Evolutionary conservation across 2,113 vertebrate species (phyloP).

Genomic region (Ictalurus punctatus): DNA sequence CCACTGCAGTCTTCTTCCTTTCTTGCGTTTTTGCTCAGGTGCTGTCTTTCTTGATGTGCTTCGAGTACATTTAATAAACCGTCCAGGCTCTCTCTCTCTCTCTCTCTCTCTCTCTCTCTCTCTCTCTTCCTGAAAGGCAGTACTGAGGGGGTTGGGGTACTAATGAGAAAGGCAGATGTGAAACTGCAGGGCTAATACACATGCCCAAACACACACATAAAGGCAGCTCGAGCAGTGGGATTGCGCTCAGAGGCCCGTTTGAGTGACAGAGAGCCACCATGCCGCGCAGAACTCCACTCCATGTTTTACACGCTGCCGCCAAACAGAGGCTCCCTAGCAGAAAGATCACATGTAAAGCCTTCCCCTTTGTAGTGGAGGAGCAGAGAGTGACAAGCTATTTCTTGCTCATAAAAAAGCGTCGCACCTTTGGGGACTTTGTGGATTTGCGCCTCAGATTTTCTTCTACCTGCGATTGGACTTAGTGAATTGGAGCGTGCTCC

Average conservation of each 20-base stretch:
- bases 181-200: constrained; percentile 8
- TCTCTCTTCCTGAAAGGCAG: neutral
- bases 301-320: constrained; percentile 76
- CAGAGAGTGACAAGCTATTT: constrained; percentile 83
- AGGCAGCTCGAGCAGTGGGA: constrained; percentile 34
- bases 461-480: constrained; percentile 67
- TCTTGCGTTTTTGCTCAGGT: constrained; percentile 40
- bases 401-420: constrained; percentile 73
- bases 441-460: constrained; percentile 63
- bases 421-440: constrained; percentile 65
- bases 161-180: constrained; percentile 33
- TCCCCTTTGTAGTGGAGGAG: constrained; percentile 86
- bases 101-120: constrained; percentile 6
- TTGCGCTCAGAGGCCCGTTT: constrained; percentile 38
- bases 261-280: constrained; percentile 44
- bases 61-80: constrained; percentile 52
- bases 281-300: constrained; percentile 74
- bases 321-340: constrained; percentile 81
- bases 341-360: constrained; percentile 89
- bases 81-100: constrained; percentile 26
- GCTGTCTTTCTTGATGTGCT: constrained; percentile 36
- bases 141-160: constrained; percentile 31
- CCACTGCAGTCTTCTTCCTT: constrained; percentile 50
- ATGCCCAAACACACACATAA: constrained; percentile 18
- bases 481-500: constrained; percentile 50